A percentile compares a stretch with the other conserved stretches of the same genome.
Evolutionary conservation across 2,888 invertebrate species (phyloP).

Genomic region (Spicauda simplicius): DNA sequence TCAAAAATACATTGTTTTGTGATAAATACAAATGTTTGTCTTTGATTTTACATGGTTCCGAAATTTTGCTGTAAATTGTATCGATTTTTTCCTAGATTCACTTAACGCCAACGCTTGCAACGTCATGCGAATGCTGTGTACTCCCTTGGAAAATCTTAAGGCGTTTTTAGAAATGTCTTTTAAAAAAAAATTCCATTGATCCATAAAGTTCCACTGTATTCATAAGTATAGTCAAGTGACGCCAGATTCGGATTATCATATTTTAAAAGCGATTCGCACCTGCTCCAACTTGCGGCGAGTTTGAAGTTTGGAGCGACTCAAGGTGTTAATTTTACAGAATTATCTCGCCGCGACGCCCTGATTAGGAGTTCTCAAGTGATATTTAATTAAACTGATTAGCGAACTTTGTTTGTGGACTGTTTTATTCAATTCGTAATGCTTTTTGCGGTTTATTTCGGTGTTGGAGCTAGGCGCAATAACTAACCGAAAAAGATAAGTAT

Average conservation of each 20-base stretch:
- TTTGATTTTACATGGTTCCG: too few species aligned
- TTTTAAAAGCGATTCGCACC: conserved; percentile 67
- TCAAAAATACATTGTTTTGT: too few species aligned
- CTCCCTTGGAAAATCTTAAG: too few species aligned
- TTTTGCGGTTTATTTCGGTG: background rate
- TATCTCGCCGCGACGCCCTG: conserved; percentile 33
- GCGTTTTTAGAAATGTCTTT: too few species aligned
- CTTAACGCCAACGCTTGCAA: too few species aligned
- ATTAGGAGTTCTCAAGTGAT: conserved; percentile 37
- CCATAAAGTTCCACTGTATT: conserved; percentile 10
- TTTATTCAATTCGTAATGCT: conserved; percentile 17
- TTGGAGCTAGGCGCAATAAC: background rate
- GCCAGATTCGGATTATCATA: conserved; percentile 58
- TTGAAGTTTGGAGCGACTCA: conserved; percentile 34
- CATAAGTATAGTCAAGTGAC: conserved; percentile 34
- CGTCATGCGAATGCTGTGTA: too few species aligned
- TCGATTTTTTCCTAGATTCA: too few species aligned
- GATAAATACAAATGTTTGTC: too few species aligned
- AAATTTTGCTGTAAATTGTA: too few species aligned
- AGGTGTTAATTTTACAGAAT: conserved; percentile 46
- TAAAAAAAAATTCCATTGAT: background rate
- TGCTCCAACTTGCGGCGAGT: conserved; percentile 46
- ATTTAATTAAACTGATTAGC: conserved; percentile 37
- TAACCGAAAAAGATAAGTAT: background rate
- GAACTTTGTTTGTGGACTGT: conserved; percentile 25